Evolutionary conservation across 2,888 invertebrate species (phyloP).

Genomic region (Archaeoteleia sp.): DNA sequence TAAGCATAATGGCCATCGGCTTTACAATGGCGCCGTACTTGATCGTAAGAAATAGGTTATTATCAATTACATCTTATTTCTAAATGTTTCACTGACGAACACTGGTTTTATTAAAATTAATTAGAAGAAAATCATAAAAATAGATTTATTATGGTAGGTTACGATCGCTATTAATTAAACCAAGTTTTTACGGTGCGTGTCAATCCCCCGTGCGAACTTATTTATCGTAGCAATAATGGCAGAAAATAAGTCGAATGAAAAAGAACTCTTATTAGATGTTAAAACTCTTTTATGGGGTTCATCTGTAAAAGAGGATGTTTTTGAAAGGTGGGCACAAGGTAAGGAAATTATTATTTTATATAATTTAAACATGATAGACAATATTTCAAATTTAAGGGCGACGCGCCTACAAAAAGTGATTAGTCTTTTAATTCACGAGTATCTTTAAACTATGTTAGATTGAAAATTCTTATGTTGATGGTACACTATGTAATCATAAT

Average conservation of each 20-base stretch:
- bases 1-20: conserved; percentile 8
- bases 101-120: conserved; percentile 8
- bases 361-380: no score
- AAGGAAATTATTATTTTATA: conserved; percentile 43
- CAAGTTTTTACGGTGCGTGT: conserved; percentile 51
- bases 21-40: conserved; percentile 43
- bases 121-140: conserved; percentile 3
- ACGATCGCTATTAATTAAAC: conserved; percentile 16
- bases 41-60: conserved; percentile 42
- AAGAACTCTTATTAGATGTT: conserved; percentile 82
- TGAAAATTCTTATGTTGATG: no score
- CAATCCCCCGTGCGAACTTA: conserved; percentile 49
- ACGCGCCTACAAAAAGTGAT: no score
- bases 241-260: conserved; percentile 74
- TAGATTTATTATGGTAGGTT: conserved; percentile 16
- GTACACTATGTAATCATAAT: no score
- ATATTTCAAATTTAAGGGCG: no score
- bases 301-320: conserved; percentile 89
- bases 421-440: no score
- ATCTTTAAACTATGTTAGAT: no score
- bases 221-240: conserved; percentile 72
- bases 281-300: conserved; percentile 90
- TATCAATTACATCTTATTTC: conserved; percentile 26
- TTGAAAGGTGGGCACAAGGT: conserved; percentile 94
- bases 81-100: conserved; percentile 23